Conservation (phyloP, 2,888 invertebrate species). For the Herminia tarsipennalis region DNA sequence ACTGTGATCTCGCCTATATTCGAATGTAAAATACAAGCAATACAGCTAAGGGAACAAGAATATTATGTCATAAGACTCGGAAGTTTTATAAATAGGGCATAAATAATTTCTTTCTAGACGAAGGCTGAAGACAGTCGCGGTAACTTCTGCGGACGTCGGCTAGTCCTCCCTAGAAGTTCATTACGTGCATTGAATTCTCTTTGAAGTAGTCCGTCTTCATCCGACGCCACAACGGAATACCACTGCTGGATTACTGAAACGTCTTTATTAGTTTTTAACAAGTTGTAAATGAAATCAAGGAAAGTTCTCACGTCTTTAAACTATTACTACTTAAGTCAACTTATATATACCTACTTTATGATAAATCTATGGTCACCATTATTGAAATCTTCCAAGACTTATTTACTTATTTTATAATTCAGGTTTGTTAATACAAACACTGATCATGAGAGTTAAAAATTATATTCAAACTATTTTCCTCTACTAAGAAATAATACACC, state of each 20-base stretch:
- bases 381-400: no score
- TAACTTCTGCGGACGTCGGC: constrained; percentile 46
- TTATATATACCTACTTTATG: no score
- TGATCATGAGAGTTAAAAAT: no score
- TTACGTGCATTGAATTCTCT: constrained; percentile 55
- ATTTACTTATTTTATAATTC: no score
- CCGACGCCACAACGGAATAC: constrained; percentile 26
- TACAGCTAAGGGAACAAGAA: constrained; percentile 16
- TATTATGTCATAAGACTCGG: no score
- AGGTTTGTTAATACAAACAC: no score
- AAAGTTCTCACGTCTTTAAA: no score
- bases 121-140: constrained; percentile 39
- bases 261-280: constrained; percentile 50
- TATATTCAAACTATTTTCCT: no score
- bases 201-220: constrained; percentile 26
- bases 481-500: no score
- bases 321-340: no score
- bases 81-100: constrained; percentile 31
- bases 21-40: constrained; percentile 16
- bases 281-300: no score
- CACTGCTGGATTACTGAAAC: constrained; percentile 50
- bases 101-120: constrained; percentile 29
- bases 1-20: constrained; percentile 23
- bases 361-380: no score
- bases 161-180: constrained; percentile 49